phyloP scores from a whole-genome alignment of 2,888 invertebrate species.

The Linnaemya vulpina region DNA sequence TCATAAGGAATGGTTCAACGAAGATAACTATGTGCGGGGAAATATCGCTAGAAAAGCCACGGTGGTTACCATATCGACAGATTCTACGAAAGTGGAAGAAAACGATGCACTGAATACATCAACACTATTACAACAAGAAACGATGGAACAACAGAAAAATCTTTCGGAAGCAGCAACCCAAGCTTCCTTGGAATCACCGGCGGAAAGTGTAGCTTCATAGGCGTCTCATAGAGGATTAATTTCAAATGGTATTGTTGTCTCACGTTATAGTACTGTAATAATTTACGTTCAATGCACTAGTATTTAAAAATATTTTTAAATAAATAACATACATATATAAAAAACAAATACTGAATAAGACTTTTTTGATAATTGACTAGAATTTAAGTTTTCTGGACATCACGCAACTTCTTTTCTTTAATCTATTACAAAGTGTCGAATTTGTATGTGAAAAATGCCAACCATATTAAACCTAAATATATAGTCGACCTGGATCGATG shows the following conservation, averaged over 20 bases:
- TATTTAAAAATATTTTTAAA: neutral
- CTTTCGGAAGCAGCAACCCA: conserved; percentile 25
- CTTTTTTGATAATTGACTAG: too few species aligned
- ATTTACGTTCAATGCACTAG: neutral
- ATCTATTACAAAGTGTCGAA: too few species aligned
- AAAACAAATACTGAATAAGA: neutral
- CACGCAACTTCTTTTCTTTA: too few species aligned
- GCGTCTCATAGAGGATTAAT: neutral
- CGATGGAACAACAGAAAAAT: neutral
- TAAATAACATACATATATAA: neutral
- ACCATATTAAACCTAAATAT: too few species aligned
- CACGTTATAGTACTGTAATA: conserved; percentile 13
- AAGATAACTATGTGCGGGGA: conserved; percentile 86
- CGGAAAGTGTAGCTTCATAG: conserved; percentile 60
- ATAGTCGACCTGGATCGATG: too few species aligned
- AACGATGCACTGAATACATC: neutral
- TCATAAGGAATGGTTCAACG: conserved; percentile 92
- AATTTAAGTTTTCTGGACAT: too few species aligned
- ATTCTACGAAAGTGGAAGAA: conserved; percentile 52
- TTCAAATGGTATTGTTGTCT: neutral
- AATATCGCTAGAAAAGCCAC: conserved; percentile 37
- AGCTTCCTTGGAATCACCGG: conserved; percentile 14
- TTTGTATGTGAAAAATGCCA: too few species aligned
- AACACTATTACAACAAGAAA: conserved; percentile 6
- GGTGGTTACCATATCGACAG: conserved; percentile 23